These are phyloP conservation scores for Magallana ariakensis DNA, from an alignment of 1,140 invertebrate genomes.

Conservation along the genomic window DNA sequence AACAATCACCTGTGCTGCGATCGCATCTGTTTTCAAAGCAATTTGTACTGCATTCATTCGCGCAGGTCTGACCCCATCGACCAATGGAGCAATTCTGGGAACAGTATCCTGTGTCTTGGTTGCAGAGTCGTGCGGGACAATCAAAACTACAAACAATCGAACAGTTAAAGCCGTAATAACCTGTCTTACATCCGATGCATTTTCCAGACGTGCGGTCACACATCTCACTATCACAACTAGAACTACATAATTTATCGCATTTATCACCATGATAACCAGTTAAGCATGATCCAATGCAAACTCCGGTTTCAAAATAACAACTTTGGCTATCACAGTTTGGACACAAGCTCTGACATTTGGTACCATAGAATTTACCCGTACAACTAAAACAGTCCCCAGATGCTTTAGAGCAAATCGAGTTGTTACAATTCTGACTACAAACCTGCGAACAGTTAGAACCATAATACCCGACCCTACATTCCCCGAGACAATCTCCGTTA, in stretches of 20 bases:
- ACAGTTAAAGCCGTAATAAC: slow-evolving; percentile 42
- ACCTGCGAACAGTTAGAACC: slow-evolving; percentile 26
- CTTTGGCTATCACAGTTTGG: neutral
- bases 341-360: slow-evolving; percentile 10
- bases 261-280: slow-evolving; percentile 53
- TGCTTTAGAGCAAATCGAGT: neutral
- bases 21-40: slow-evolving; percentile 39
- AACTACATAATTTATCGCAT: slow-evolving; percentile 34
- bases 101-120: slow-evolving; percentile 25
- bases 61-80: slow-evolving; percentile 13
- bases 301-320: slow-evolving; percentile 53
- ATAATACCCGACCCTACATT: slow-evolving; percentile 40
- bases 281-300: slow-evolving; percentile 56
- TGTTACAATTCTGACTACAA: slow-evolving; percentile 32
- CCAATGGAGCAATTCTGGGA: slow-evolving; percentile 35
- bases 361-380: slow-evolving; percentile 39
- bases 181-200: slow-evolving; percentile 32
- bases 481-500: slow-evolving; percentile 33
- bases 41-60: neutral
- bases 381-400: slow-evolving; percentile 32
- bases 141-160: slow-evolving; percentile 30
- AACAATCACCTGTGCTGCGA: slow-evolving; percentile 6
- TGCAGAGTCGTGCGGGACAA: slow-evolving; percentile 1
- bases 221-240: slow-evolving; percentile 7
- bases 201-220: slow-evolving; percentile 31